Percentiles rank a stretch among this genome's conserved stretches.
Conservation (phyloP, 2,888 invertebrate species). For the Mallateleia sp. region DNA sequence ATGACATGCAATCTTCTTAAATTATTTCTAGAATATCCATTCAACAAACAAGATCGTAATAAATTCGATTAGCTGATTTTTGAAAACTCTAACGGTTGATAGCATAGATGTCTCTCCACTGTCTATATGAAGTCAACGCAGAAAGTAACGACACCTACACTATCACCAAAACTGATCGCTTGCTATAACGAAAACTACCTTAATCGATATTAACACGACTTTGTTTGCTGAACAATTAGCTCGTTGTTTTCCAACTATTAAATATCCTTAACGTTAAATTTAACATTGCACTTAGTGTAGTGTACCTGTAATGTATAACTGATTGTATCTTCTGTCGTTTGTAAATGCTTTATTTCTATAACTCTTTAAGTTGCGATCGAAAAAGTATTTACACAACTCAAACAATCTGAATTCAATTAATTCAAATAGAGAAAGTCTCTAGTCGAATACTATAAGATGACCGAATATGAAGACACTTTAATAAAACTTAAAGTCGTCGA, state of each 20-base stretch:
- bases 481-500: slow-evolving; percentile 67
- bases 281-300: slow-evolving; percentile 21
- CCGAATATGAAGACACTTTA: slow-evolving; percentile 48
- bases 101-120: too few relatives aligned
- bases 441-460: not conserved
- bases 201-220: not conserved
- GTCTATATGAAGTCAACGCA: too few relatives aligned
- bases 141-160: too few relatives aligned
- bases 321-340: slow-evolving; percentile 2
- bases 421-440: not conserved
- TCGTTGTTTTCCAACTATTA: not conserved
- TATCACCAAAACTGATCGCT: too few relatives aligned
- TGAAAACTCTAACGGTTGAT: too few relatives aligned
- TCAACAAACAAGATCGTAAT: too few relatives aligned
- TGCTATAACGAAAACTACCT: too few relatives aligned
- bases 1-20: too few relatives aligned
- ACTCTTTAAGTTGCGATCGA: slow-evolving; percentile 1
- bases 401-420: slow-evolving; percentile 4
- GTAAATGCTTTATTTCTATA: not conserved
- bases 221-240: not conserved
- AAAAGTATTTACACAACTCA: slow-evolving; percentile 34
- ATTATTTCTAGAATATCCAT: too few relatives aligned
- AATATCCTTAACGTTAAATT: not conserved
- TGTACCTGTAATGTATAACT: slow-evolving; percentile 5
- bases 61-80: too few relatives aligned